Base-by-base conservation (phyloP, 2,888 invertebrate genomes). In the Apotomis capreana region DNA sequence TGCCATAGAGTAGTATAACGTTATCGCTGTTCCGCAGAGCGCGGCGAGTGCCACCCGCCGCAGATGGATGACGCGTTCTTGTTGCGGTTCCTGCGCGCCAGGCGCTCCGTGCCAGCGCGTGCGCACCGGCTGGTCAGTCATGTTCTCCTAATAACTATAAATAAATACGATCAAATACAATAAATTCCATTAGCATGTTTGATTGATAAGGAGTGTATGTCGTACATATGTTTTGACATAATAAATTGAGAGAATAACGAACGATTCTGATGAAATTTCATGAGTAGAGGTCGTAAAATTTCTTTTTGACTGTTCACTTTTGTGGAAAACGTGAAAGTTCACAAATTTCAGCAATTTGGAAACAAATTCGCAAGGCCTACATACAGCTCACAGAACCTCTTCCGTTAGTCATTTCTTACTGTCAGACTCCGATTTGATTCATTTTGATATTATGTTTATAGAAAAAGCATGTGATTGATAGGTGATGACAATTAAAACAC, bases 51-150 rank as follows among this genome's bases (percentile, higher is more conserved):
- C 82, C 89, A 89, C 65, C 96, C 96, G 9, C 95, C 95, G 52
- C 93, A 96, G 71, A 95, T 94, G 81, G 97, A 97, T 83, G 96
- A 97, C 82, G 94, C 94, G 6, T 97, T 95, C 84, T 88, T 97
- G 57, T 87, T 96, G 68, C 94, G 95, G 78, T 97, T 97, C 84
- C 90, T 97, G 64, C 94, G 97, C 76, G 96, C 96, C 5, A 94
- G 96, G 70, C 93, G 94, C 79, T 97, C 96, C 83, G 94, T 95
- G 80, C 92, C 96, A 0, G 95, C 95, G 77, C 91, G 94, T 60
- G 95, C 96, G 51, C 96, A 97, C 82, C 94, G 95, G 89, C 89
- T 97, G 94, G 97, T 97, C 87, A 93, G 94, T 88, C 62, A 79
- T 77, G 77, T 44, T 67, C 9, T 57, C 67, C 67, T 57, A 44